These are phyloP conservation scores for Dipodomys stephensi DNA, from an alignment of 2,113 vertebrate species.

Conservation along the genomic window DNA sequence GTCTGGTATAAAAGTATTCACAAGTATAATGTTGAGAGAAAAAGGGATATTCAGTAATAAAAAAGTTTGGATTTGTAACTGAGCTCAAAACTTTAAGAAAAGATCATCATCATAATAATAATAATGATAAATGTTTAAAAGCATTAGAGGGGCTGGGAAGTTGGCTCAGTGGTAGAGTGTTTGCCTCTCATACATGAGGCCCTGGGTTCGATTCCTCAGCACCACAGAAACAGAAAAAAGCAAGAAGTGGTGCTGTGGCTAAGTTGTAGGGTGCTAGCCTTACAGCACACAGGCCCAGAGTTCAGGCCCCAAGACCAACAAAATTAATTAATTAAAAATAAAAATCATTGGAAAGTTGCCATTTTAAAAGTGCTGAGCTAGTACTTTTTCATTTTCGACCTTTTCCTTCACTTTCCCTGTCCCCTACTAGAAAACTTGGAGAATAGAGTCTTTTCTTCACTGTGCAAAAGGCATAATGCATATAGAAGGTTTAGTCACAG, in stretches of 20 bases:
- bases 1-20: background rate
- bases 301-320: too few relatives aligned
- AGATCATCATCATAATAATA: slow-evolving; percentile 24
- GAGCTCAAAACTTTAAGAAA: slow-evolving; percentile 35
- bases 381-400: background rate
- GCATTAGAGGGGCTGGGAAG: too few relatives aligned
- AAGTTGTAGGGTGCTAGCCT: too few relatives aligned
- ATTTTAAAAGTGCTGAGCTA: background rate
- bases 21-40: background rate
- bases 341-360: background rate
- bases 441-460: background rate
- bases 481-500: background rate
- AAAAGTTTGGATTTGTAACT: background rate
- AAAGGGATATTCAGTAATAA: slow-evolving; percentile 24
- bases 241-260: too few relatives aligned
- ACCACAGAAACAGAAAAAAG: too few relatives aligned
- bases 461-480: background rate
- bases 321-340: too few relatives aligned
- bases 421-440: background rate
- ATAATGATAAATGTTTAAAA: background rate
- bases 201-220: too few relatives aligned
- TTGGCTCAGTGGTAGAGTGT: too few relatives aligned
- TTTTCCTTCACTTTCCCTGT: background rate
- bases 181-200: too few relatives aligned
- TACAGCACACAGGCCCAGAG: too few relatives aligned